Conservation (phyloP, 2,797 vertebrate genomes). For the Artibeus jamaicensis region DNA sequence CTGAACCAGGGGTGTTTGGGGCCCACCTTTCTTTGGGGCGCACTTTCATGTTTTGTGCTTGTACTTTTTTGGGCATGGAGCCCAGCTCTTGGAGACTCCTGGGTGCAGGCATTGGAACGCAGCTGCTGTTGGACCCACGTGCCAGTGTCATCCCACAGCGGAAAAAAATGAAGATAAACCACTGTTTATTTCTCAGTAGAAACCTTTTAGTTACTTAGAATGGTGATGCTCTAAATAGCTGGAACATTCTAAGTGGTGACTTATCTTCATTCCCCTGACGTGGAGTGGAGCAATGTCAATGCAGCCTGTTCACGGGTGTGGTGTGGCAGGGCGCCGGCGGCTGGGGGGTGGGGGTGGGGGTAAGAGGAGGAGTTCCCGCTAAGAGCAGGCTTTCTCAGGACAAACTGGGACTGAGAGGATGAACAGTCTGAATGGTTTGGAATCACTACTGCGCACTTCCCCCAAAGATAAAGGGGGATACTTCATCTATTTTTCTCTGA, state of each 20-base stretch:
- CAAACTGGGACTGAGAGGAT: background rate
- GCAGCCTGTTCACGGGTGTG: too few relatives aligned
- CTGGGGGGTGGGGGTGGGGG: fast-evolving
- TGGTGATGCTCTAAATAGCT: conserved; percentile 15
- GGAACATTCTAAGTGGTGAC: conserved; percentile 6
- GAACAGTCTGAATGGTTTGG: background rate
- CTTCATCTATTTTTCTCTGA: background rate
- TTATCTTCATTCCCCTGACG: conserved; percentile 50
- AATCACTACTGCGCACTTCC: background rate
- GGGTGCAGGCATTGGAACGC: background rate
- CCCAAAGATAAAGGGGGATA: background rate
- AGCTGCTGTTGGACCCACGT: background rate
- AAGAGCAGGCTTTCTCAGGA: background rate
- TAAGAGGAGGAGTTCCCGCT: too few relatives aligned
- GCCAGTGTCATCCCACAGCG: background rate
- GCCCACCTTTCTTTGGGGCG: background rate
- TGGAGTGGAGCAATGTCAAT: background rate
- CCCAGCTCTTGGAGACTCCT: conserved; percentile 37
- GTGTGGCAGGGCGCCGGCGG: too few relatives aligned
- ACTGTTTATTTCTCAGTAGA: conserved; percentile 32
- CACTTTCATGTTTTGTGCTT: conserved; percentile 15
- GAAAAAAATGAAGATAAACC: conserved; percentile 52
- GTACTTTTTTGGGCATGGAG: conserved; percentile 35
- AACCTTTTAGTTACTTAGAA: conserved; percentile 56
- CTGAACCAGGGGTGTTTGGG: background rate